Evolutionary conservation across 2,797 vertebrate genomes (phyloP), one percentile per base, ranked within the genome.

Genomic region (Carapus acus): DNA sequence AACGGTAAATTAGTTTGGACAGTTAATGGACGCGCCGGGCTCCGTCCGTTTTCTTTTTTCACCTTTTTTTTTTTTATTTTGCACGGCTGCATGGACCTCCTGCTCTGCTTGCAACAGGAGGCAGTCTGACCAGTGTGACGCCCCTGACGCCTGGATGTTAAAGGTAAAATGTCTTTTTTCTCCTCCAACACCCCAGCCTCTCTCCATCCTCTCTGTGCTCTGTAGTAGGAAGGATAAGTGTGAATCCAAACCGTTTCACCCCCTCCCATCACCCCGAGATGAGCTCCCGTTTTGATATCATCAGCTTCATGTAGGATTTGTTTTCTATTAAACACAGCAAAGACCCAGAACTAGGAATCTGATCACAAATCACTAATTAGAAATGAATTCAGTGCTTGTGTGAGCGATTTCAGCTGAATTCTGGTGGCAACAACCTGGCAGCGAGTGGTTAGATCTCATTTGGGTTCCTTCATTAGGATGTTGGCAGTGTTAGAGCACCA

Each of bases 81-180:
- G 64, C 57, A 33, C 7, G 49, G 55, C 65, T 42, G 56, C 71
- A 62, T 49, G 58, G 54, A 48, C 54, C 56, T 70, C 44, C 61
- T 39, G 44, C 43, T 45, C 49, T 44, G 67, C 60, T 69, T 67
- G 59, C 57, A 69, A 46, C 77, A 57, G 58, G 54, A 76, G 62
- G 38, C 54, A 46, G 62, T 48, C 50, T 34, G 60, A 73, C n/a
- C 44, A 60, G 70, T 22, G 45, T 57, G 76, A 60, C 48, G 27
- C 17, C 58, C 70, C 60, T 68, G 56, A 71, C 71, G 69, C 23
- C 71, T 68, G 66, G 44, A 81, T 67, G 39, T 44, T 51, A 67
- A 77, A 84, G 81, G 83, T 85, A 83, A n/a, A 79, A 72, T 38
- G 63, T n/a, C 21, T 48, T 63, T 60, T 69, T 53, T 49, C 37